Evolutionary conservation across 1,140 invertebrate species (phyloP).

Genomic region (Muscidifurax raptorellus): DNA sequence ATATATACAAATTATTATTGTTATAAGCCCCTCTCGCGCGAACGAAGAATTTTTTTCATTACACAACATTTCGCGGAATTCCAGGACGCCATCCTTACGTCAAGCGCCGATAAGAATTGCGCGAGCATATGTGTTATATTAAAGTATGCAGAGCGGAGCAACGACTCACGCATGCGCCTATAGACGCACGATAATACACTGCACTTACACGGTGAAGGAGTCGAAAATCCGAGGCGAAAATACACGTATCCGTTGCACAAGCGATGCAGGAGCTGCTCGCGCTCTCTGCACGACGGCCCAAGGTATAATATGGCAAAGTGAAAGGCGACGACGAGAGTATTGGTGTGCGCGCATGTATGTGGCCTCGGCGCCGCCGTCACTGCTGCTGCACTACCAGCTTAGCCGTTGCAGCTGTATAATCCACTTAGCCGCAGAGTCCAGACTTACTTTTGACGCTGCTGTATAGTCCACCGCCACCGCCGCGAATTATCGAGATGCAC

Average conservation of each 20-base stretch:
- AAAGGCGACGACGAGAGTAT: conserved; percentile 65
- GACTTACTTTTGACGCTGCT: not conserved
- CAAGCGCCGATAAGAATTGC: not conserved
- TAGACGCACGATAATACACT: not conserved
- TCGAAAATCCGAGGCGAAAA: not conserved
- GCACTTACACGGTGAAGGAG: not conserved
- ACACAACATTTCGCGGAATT: not conserved
- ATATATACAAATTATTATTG: too few relatives aligned
- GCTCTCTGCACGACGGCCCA: not conserved
- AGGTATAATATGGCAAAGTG: conserved; percentile 67
- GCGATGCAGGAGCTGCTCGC: not conserved
- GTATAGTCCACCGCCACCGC: too few relatives aligned
- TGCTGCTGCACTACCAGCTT: not conserved
- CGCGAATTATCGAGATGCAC: not conserved
- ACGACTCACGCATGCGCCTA: not conserved
- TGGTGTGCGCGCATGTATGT: conserved; percentile 1
- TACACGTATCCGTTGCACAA: conserved; percentile 63
- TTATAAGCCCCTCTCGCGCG: too few relatives aligned
- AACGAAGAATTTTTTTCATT: not conserved
- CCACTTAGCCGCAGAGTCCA: conserved; percentile 6
- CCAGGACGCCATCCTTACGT: not conserved
- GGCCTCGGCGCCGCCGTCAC: conserved; percentile 12
- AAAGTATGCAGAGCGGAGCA: not conserved
- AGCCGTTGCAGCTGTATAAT: conserved; percentile 26
- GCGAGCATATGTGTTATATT: too few relatives aligned